Evolutionary conservation across 2,888 invertebrate species (phyloP).

Genomic region (Phania funesta): DNA sequence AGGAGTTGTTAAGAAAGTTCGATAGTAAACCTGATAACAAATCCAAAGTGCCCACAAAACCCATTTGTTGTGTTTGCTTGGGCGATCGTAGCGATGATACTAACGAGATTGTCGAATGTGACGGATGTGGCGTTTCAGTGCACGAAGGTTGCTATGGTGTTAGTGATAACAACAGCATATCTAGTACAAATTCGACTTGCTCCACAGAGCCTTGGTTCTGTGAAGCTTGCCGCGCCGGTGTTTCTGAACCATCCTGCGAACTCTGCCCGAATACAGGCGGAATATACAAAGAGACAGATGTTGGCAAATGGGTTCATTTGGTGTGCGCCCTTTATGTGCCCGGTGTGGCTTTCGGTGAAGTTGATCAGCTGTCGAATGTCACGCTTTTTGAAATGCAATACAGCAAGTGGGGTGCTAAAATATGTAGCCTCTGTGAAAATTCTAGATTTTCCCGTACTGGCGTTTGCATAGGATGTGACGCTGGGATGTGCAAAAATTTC

Average conservation of each 20-base stretch:
- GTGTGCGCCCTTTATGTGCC: slow-evolving; percentile 98
- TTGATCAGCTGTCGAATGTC: slow-evolving; percentile 93
- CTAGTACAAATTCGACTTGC: slow-evolving; percentile 95
- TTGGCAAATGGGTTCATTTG: slow-evolving; percentile 98
- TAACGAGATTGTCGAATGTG: slow-evolving; percentile 98
- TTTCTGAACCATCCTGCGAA: slow-evolving; percentile 94
- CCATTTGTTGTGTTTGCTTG: slow-evolving; percentile 95
- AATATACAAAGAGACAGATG: slow-evolving; percentile 97
- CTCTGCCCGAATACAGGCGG: slow-evolving; percentile 96
- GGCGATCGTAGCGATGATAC: slow-evolving; percentile 95
- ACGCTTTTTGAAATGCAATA: slow-evolving; percentile 99
- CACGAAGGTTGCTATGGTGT: slow-evolving; percentile 99
- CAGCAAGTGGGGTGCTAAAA: slow-evolving; percentile 96
- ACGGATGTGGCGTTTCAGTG: slow-evolving; percentile 96
- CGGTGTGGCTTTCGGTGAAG: slow-evolving; percentile 98
- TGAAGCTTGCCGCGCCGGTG: slow-evolving; percentile 97
- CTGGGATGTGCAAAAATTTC: slow-evolving; percentile 97
- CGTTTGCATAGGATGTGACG: slow-evolving; percentile 98
- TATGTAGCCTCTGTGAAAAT: slow-evolving; percentile 94
- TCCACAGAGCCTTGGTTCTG: slow-evolving; percentile 99
- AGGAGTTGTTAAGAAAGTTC: slow-evolving; percentile 54
- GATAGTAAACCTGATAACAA: slow-evolving; percentile 68
- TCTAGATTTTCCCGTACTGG: slow-evolving; percentile 93
- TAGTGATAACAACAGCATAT: slow-evolving; percentile 93
- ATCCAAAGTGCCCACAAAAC: slow-evolving; percentile 83